Percentiles rank a stretch among this genome's conserved stretches.
Conservation (phyloP, 2,888 invertebrate genomes). For the Clepsis dumicolana region DNA sequence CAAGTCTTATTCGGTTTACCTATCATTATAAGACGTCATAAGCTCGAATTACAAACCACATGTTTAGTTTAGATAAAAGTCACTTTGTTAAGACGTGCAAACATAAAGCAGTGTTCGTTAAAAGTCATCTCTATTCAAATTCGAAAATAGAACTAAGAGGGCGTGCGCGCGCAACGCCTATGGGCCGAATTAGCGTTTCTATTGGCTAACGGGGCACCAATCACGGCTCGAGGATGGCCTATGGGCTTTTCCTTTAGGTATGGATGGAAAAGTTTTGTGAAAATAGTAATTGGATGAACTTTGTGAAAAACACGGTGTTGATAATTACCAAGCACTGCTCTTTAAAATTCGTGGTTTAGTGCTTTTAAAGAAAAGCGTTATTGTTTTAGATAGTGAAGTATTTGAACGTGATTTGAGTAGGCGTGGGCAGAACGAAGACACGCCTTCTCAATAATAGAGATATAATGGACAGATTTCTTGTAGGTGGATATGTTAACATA, state of each 20-base stretch:
- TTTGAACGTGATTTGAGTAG: neutral
- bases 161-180: slow-evolving; percentile 69
- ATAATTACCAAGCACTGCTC: neutral
- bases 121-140: slow-evolving; percentile 64
- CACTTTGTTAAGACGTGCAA: neutral
- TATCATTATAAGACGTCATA: neutral
- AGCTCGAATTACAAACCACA: neutral
- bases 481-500: neutral
- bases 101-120: slow-evolving; percentile 6
- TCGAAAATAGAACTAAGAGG: slow-evolving; percentile 80
- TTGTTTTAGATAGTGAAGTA: neutral
- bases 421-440: slow-evolving; percentile 18
- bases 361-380: neutral
- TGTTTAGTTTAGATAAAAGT: neutral
- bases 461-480: neutral
- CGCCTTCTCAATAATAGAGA: slow-evolving; percentile 4
- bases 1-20: neutral
- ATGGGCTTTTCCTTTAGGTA: slow-evolving; percentile 67
- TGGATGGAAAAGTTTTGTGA: slow-evolving; percentile 50
- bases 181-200: slow-evolving; percentile 69
- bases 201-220: slow-evolving; percentile 76
- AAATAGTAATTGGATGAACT: neutral
- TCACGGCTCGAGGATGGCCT: slow-evolving; percentile 70
- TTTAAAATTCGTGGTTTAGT: neutral
- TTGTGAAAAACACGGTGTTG: neutral